These are phyloP conservation scores for Atopsyche davidsoni DNA, from an alignment of 1,140 invertebrate species.

Conservation along the genomic window DNA sequence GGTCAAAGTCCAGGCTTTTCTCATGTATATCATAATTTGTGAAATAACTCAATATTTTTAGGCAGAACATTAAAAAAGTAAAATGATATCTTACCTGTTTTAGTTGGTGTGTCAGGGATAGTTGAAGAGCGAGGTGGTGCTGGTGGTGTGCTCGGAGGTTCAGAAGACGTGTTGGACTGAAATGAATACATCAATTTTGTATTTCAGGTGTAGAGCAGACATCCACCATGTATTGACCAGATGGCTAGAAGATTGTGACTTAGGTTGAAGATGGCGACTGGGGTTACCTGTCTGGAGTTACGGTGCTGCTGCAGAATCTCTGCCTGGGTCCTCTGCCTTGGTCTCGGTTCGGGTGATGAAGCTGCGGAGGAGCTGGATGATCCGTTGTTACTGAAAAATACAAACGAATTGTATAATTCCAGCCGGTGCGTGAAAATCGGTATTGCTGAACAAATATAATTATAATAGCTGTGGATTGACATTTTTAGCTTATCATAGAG, in stretches of 20 bases:
- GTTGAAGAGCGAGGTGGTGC: conserved; percentile 13
- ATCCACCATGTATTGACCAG: no score
- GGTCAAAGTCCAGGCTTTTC: no score
- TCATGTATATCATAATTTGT: no score
- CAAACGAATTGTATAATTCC: background rate
- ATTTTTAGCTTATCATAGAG: no score
- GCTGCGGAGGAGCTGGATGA: conserved; percentile 40
- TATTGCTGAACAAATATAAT: conserved; percentile 25
- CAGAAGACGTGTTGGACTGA: conserved; percentile 22
- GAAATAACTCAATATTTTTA: no score
- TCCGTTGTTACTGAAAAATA: conserved; percentile 25
- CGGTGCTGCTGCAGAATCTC: conserved; percentile 45
- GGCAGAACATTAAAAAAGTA: no score
- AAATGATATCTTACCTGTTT: conserved; percentile 16
- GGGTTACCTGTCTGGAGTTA: conserved; percentile 30
- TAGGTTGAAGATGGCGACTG: conserved; percentile 23
- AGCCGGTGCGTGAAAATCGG: conserved; percentile 35
- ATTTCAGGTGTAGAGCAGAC: no score
- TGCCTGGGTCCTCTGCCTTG: conserved; percentile 38
- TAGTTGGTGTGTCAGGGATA: conserved; percentile 21
- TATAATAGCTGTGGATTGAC: background rate
- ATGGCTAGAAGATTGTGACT: background rate
- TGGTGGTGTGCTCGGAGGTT: conserved; percentile 19
- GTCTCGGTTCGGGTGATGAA: conserved; percentile 40
- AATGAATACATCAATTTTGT: no score